phyloP scores from a whole-genome alignment of 2,888 invertebrate species.

The Ochropleura plecta region DNA sequence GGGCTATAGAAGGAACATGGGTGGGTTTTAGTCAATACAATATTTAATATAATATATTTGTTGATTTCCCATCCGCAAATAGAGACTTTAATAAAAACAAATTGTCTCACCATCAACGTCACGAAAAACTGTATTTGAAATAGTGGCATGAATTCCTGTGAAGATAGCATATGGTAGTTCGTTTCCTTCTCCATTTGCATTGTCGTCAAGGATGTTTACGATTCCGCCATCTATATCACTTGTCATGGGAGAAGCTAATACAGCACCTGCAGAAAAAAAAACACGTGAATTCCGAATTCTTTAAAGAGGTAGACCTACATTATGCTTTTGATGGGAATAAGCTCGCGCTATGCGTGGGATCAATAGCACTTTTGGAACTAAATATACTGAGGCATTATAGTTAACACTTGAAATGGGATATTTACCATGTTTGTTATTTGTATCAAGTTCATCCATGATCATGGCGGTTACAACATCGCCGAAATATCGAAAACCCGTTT shows the following conservation, averaged over 20 bases:
- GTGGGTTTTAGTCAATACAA: no score
- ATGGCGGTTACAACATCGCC: no score
- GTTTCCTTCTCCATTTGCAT: neutral
- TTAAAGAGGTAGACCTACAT: neutral
- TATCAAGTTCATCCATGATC: no score
- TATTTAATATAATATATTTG: no score
- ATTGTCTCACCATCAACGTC: slow-evolving; percentile 5
- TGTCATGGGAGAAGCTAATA: slow-evolving; percentile 1
- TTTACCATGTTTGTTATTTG: no score
- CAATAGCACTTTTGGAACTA: no score
- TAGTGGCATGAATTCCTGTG: slow-evolving; percentile 13
- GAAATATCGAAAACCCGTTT: no score
- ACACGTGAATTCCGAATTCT: neutral
- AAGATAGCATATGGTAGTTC: neutral
- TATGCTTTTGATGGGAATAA: neutral
- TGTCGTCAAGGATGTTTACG: neutral
- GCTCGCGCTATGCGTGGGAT: no score
- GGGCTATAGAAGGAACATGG: no score
- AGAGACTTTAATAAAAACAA: neutral
- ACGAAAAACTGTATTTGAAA: slow-evolving; percentile 1
- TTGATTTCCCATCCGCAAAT: no score
- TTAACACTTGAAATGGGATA: no score
- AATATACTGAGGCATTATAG: no score
- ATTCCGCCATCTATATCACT: neutral
- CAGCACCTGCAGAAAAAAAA: slow-evolving; percentile 6